Conservation (phyloP, 2,113 vertebrate species). For the Festucalex cinctus region DNA sequence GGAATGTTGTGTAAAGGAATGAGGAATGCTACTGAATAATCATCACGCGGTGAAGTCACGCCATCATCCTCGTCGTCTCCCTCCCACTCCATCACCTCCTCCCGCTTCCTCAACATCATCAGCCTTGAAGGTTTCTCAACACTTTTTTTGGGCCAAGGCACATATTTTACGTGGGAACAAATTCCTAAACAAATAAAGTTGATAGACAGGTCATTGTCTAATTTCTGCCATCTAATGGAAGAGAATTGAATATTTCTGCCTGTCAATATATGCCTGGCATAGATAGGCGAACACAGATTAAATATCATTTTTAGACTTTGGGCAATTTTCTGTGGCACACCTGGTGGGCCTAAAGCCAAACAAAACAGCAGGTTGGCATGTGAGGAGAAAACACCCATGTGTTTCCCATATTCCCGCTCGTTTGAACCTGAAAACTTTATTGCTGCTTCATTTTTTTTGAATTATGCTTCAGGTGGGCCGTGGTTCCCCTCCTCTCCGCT, state of each 20-base stretch:
- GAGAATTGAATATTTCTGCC: neutral
- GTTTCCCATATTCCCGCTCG: neutral
- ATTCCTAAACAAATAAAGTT: neutral
- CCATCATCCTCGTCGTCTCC: slow-evolving; percentile 30
- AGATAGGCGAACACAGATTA: neutral
- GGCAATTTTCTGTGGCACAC: neutral
- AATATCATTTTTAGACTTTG: neutral
- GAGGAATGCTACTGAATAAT: slow-evolving; percentile 3
- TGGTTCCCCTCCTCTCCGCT: neutral
- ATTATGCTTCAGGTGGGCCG: slow-evolving; percentile 11
- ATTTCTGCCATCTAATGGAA: neutral
- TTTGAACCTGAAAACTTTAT: slow-evolving; percentile 15
- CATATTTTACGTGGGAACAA: neutral
- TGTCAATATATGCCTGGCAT: neutral
- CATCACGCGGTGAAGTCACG: slow-evolving; percentile 33
- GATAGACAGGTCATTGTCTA: neutral
- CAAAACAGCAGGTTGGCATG: neutral
- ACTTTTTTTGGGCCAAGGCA: neutral
- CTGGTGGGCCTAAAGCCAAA: neutral
- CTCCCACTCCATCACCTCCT: slow-evolving; percentile 11
- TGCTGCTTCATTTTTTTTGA: slow-evolving; percentile 11
- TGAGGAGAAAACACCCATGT: neutral
- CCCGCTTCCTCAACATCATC: slow-evolving; percentile 7
- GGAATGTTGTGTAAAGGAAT: slow-evolving; percentile 5
- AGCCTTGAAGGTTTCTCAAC: neutral